A percentile compares a stretch with the other conserved stretches of the same genome.
Conservation (phyloP, 2,113 vertebrate genomes). For the Ceuthmochares aereus region DNA sequence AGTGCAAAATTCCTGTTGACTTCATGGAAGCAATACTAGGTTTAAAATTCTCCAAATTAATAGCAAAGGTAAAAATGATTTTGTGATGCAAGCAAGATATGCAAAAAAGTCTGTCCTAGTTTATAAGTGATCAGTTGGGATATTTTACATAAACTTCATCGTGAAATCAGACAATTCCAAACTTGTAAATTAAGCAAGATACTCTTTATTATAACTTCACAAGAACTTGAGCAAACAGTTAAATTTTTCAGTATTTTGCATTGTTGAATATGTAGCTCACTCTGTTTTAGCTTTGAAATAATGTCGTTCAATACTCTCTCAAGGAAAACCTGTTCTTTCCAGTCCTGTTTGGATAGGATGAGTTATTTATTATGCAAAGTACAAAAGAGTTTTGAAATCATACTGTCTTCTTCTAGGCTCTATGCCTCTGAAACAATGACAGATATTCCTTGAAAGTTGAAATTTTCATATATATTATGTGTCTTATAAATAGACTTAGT, state of each 20-base stretch:
- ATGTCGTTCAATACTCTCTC: not conserved
- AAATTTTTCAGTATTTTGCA: not conserved
- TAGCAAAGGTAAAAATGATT: not conserved
- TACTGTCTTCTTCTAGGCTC: not conserved
- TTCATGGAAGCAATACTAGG: not conserved
- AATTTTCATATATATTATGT: not conserved
- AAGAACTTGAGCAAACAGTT: not conserved
- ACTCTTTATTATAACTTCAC: not conserved
- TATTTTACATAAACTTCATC: not conserved
- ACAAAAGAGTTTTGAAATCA: not conserved
- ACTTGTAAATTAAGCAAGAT: not conserved
- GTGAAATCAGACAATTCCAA: not conserved
- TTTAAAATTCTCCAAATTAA: not conserved
- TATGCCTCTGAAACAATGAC: not conserved
- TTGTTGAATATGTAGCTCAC: not conserved
- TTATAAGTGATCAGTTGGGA: not conserved
- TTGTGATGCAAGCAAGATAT: not conserved
- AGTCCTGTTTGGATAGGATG: not conserved
- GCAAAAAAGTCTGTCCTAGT: not conserved
- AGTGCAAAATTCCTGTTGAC: not conserved
- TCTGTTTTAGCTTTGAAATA: not conserved
- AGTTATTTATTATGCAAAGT: not conserved
- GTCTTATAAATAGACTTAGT: not conserved
- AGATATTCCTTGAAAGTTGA: not conserved
- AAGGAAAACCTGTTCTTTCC: not conserved